Evolutionary conservation across 2,113 vertebrate species (phyloP).

Genomic region (Orientallactaga bullata): DNA sequence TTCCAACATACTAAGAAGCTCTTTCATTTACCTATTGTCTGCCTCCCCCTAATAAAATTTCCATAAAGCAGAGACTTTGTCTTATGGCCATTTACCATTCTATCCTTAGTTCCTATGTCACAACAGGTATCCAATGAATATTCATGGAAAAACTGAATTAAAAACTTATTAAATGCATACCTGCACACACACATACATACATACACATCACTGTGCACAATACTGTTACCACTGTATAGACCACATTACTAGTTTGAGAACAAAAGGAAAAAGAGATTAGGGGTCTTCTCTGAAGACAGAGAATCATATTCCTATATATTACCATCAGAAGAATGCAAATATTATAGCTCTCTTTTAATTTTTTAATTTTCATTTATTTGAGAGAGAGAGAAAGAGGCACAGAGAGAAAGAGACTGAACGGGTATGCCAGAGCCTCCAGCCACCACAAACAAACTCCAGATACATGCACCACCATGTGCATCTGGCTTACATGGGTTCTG

Average conservation of each 20-base stretch:
- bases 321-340: not conserved
- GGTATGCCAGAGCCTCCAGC: too few relatives aligned
- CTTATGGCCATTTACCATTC: not conserved
- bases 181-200: not conserved
- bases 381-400: too few relatives aligned
- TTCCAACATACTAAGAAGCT: constrained; percentile 11
- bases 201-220: not conserved
- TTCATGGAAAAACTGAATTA: not conserved
- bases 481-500: too few relatives aligned
- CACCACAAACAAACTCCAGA: too few relatives aligned
- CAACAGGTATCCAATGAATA: not conserved
- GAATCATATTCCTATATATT: not conserved
- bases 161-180: not conserved
- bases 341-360: too few relatives aligned
- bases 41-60: not conserved
- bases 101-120: not conserved
- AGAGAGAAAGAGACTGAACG: too few relatives aligned
- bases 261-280: not conserved
- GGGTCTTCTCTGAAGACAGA: not conserved
- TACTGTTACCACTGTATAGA: not conserved
- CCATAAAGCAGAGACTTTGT: not conserved
- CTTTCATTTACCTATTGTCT: constrained; percentile 32
- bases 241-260: constrained; percentile 8
- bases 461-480: too few relatives aligned
- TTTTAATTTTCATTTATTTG: too few relatives aligned